A percentile compares a stretch with the other conserved stretches of the same genome.
Evolutionary conservation across 2,888 invertebrate genomes (phyloP).

Genomic region (Dorcus hopei): DNA sequence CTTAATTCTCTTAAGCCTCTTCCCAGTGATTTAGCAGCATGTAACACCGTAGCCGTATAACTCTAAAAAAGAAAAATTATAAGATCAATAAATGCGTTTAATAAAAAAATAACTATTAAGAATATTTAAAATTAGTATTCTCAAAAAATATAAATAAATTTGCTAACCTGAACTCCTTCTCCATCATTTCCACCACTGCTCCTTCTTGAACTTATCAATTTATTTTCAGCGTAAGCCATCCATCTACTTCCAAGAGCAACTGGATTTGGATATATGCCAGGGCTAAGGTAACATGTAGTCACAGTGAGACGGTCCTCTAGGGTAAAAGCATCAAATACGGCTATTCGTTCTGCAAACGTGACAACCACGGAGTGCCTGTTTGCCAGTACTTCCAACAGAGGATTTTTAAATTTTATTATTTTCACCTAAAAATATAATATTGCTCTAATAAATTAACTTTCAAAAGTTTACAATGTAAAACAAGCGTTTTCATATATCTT

Average conservation of each 20-base stretch:
- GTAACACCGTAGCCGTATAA: constrained; percentile 89
- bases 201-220: constrained; percentile 70
- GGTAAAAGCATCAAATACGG: constrained; percentile 85
- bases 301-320: constrained; percentile 84
- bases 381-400: constrained; percentile 82
- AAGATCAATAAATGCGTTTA: neutral
- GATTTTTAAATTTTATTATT: constrained; percentile 89
- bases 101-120: no score
- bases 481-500: neutral
- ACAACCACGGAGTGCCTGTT: constrained; percentile 85
- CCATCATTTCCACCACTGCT: constrained; percentile 83
- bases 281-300: constrained; percentile 86
- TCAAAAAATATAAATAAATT: no score
- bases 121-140: no score
- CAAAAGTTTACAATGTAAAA: constrained; percentile 10
- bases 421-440: constrained; percentile 52
- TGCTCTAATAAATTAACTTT: constrained; percentile 8
- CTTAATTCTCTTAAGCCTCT: constrained; percentile 87
- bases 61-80: constrained; percentile 57
- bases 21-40: constrained; percentile 91
- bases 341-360: constrained; percentile 85
- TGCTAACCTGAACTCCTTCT: constrained; percentile 46
- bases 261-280: constrained; percentile 78
- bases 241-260: constrained; percentile 82
- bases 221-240: constrained; percentile 84